phyloP scores from a whole-genome alignment of 2,888 invertebrate species.

The Ochropacha duplaris region DNA sequence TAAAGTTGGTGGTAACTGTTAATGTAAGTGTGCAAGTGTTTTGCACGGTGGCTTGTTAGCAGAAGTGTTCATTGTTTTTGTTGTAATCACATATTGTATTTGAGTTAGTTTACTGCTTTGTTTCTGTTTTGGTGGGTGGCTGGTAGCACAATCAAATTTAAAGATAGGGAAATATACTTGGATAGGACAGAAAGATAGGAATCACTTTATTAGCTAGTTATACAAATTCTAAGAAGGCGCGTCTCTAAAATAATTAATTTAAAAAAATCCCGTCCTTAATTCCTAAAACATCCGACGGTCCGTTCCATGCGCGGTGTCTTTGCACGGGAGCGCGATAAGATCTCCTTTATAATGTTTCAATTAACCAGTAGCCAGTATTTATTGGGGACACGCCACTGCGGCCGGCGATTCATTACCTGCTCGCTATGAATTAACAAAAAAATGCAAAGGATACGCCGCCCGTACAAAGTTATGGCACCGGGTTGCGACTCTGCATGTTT shows the following conservation, averaged over 20 bases:
- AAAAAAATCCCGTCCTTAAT: constrained; percentile 19
- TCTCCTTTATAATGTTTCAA: constrained; percentile 80
- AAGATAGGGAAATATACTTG: constrained; percentile 13
- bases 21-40: constrained; percentile 35
- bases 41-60: constrained; percentile 68
- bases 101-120: constrained; percentile 48
- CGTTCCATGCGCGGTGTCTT: constrained; percentile 62
- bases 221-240: constrained; percentile 40
- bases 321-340: constrained; percentile 62
- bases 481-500: constrained; percentile 10
- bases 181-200: constrained; percentile 18
- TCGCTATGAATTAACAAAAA: constrained; percentile 49
- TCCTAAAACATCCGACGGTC: constrained; percentile 51
- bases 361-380: constrained; percentile 81
- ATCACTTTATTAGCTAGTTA: constrained; percentile 28
- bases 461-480: constrained; percentile 39
- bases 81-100: constrained; percentile 54
- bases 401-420: constrained; percentile 69
- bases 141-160: constrained; percentile 16
- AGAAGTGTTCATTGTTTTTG: constrained; percentile 63
- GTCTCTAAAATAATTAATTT: constrained; percentile 21
- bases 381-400: constrained; percentile 60
- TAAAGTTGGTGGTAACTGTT: constrained; percentile 18
- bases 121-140: constrained; percentile 53
- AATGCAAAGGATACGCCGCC: constrained; percentile 51